Evolutionary conservation across 2,888 invertebrate species (phyloP), one percentile per base, ranked within the genome.

Genomic region (Rugalucina vietnamica): DNA sequence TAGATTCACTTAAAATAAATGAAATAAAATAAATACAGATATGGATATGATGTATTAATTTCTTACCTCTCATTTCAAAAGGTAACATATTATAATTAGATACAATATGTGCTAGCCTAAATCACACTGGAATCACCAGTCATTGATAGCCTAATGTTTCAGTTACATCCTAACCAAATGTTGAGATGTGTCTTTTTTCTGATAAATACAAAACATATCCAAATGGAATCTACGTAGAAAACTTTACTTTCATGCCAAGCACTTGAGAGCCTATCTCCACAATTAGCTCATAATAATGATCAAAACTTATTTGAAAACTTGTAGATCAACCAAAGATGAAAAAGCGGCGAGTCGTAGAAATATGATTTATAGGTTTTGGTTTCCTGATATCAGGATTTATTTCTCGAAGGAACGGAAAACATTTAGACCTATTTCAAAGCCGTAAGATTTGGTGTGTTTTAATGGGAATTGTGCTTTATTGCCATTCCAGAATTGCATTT

Each of bases 241-340:
- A 34, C 65, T 65, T 65, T 3, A 60, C 65, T 32, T 34, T 65
- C 65, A 65, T 65, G 65, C 65, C 65, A 65, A 34, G 34, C 65
- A 29, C 65, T 65, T 34, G 34, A 65, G 65, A 32, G 8, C 34
- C 34, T 65, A 65, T n/a, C n/a, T n/a, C n/a, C 34, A 18, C 65
- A 34, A 65, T 65, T 65, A 65, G 65, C 65, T 65, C 34, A 12
- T 2, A 18, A 34, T 65, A 65, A 32, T 65, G 32, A 65, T 65
- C 65, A 65, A 65, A 65, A 65, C 21, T 34, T 21, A 65, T 65
- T 65, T 65, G 65, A 65, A 65, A 65, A 65, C 65, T 34, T 34
- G 65, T 65, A 65, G 65, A 65, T 65, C 65, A 65, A 65, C 34
- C 34, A 32, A 29, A 65, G 65, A 65, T 65, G 65, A 65, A 65